Percentiles rank a stretch among this genome's conserved stretches.
Evolutionary conservation across 1,140 invertebrate species (phyloP).

Genomic region (Drosophila ficusphila): DNA sequence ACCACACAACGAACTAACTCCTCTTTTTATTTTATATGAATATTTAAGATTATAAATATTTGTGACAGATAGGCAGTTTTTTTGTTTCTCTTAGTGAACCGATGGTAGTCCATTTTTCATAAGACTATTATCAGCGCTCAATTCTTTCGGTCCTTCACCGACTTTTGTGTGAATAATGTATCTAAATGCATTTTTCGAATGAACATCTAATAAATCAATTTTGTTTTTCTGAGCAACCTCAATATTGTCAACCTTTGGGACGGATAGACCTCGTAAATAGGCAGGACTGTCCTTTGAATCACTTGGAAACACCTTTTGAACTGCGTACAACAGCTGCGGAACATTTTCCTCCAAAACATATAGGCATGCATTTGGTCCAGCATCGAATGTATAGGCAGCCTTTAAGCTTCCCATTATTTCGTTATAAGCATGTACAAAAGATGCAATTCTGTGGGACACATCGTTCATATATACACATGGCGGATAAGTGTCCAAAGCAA

Average conservation of each 20-base stretch:
- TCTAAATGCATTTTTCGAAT: conserved; percentile 87
- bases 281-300: conserved; percentile 83
- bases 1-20: neutral
- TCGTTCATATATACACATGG: conserved; percentile 97
- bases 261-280: conserved; percentile 86
- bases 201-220: conserved; percentile 40
- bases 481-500: conserved; percentile 97
- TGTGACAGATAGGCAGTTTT: too few species aligned
- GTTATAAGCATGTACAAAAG: conserved; percentile 94
- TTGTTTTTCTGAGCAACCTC: neutral
- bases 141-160: conserved; percentile 88
- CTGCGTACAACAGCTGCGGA: conserved; percentile 87
- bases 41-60: too few species aligned
- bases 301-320: conserved; percentile 91
- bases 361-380: conserved; percentile 97
- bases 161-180: conserved; percentile 94
- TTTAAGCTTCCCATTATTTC: conserved; percentile 86
- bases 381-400: conserved; percentile 98
- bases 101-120: conserved; percentile 85
- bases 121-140: conserved; percentile 85
- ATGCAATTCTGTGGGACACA: conserved; percentile 91
- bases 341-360: conserved; percentile 93
- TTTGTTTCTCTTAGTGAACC: neutral
- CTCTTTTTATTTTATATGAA: too few species aligned
- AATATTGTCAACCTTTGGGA: conserved; percentile 13